A percentile compares a stretch with the other conserved stretches of the same genome.
Evolutionary conservation across 1,140 invertebrate species (phyloP).

Genomic region (Calliphora vicina): DNA sequence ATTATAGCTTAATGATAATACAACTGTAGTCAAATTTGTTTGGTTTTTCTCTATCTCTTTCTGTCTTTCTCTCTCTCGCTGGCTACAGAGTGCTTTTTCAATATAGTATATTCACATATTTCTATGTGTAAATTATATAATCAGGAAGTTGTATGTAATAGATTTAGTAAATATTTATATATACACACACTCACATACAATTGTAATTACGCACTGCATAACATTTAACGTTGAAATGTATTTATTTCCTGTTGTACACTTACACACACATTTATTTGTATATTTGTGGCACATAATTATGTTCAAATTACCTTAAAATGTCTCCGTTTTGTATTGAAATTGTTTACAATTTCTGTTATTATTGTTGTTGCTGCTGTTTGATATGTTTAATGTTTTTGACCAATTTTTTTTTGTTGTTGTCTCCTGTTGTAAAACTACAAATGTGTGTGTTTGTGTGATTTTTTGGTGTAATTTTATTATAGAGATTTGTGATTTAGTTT

Average conservation of each 20-base stretch:
- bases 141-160: not conserved
- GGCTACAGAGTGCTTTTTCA: no score
- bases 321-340: not conserved
- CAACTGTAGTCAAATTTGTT: constrained; percentile 13
- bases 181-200: not conserved
- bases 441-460: not conserved
- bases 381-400: not conserved
- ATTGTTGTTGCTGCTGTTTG: not conserved
- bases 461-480: not conserved
- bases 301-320: constrained; percentile 10
- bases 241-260: not conserved
- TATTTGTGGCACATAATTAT: not conserved
- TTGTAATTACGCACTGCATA: not conserved
- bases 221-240: not conserved
- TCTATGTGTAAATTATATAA: constrained; percentile 2
- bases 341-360: not conserved
- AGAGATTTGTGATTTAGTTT: not conserved
- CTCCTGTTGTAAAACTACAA: not conserved
- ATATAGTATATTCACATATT: not conserved
- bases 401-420: not conserved
- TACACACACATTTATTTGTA: not conserved
- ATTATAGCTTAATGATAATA: not conserved
- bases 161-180: not conserved
- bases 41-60: not conserved
- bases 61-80: not conserved